These are phyloP conservation scores for Pandion haliaetus DNA, from an alignment of 2,113 vertebrate species.

Conservation along the genomic window DNA sequence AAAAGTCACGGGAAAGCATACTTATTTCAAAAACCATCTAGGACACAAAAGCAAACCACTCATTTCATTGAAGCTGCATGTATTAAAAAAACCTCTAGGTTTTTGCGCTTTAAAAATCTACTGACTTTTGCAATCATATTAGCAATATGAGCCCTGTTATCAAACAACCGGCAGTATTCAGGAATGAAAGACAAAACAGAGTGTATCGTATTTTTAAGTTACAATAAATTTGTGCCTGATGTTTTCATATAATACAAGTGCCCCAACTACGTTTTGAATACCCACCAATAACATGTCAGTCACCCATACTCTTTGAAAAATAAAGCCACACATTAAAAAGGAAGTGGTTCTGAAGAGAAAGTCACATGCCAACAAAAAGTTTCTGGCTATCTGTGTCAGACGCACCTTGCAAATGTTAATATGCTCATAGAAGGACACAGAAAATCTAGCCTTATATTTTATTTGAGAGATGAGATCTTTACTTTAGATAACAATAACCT, in stretches of 20 bases:
- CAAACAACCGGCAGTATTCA: neutral
- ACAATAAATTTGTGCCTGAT: neutral
- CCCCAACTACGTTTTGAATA: neutral
- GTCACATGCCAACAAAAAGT: neutral
- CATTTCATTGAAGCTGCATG: neutral
- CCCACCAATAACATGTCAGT: neutral
- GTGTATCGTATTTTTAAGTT: neutral
- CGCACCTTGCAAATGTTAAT: neutral
- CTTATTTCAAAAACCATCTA: neutral
- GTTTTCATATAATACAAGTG: neutral
- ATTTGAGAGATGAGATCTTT: neutral
- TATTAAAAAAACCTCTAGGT: neutral
- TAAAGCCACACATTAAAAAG: neutral
- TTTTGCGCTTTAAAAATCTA: neutral
- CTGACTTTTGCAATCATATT: neutral
- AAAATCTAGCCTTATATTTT: neutral
- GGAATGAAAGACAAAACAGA: neutral
- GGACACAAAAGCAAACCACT: neutral
- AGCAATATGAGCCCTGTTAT: neutral
- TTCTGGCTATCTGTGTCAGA: neutral
- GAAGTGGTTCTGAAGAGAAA: neutral
- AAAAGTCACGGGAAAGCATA: neutral
- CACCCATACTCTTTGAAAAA: neutral
- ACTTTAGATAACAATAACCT: neutral
- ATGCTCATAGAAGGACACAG: neutral